Conservation (phyloP, 2,113 vertebrate species). For the Ranitomeya imitator region DNA sequence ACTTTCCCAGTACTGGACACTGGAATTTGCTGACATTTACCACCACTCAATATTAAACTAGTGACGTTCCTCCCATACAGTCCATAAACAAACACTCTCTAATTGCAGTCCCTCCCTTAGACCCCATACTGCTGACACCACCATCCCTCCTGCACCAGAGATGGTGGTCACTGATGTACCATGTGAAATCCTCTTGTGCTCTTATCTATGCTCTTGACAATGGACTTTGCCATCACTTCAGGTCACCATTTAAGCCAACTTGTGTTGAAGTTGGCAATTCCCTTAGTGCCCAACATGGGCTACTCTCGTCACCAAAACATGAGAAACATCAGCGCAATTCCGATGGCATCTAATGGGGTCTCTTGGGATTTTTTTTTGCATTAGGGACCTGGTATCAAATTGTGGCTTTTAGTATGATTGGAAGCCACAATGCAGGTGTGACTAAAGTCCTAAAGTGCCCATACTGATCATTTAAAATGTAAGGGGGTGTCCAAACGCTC, state of each 20-base stretch:
- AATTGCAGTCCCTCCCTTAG: not conserved
- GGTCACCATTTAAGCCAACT: not conserved
- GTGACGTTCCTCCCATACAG: not conserved
- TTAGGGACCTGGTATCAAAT: too few relatives aligned
- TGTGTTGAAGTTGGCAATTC: not conserved
- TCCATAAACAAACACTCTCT: not conserved
- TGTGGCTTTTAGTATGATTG: too few relatives aligned
- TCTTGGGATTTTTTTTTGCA: too few relatives aligned
- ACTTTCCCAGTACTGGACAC: not conserved
- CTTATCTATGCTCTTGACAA: not conserved
- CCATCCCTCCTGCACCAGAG: not conserved
- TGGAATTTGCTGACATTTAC: slow-evolving; percentile 1
- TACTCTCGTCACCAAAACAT: too few relatives aligned
- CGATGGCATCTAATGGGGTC: too few relatives aligned
- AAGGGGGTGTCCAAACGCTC: too few relatives aligned
- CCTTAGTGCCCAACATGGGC: too few relatives aligned
- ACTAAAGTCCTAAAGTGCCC: too few relatives aligned
- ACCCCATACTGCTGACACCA: not conserved
- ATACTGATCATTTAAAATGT: too few relatives aligned
- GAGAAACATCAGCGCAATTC: too few relatives aligned
- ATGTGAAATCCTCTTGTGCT: not conserved
- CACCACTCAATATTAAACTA: not conserved
- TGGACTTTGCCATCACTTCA: not conserved
- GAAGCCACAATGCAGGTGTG: too few relatives aligned
- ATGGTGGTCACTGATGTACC: not conserved